Percentiles rank a stretch among this genome's conserved stretches.
phyloP scores from a whole-genome alignment of 2,797 vertebrate species.

The Dendrocincla fuliginosa region DNA sequence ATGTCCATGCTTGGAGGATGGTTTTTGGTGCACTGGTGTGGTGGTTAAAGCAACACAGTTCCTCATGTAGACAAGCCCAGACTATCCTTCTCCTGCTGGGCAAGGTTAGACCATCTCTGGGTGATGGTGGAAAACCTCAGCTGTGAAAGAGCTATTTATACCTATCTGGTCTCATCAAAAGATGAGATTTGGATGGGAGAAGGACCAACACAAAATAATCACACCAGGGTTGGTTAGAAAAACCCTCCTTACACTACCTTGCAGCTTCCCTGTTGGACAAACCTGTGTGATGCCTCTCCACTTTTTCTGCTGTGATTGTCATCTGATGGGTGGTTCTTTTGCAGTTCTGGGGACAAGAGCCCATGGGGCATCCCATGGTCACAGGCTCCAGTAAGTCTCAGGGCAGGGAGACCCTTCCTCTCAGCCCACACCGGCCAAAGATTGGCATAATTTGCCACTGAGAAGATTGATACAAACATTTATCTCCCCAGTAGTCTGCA shows the following conservation, averaged over 20 bases:
- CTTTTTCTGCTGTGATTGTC: neutral
- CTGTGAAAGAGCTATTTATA: neutral
- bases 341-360: neutral
- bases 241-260: rapidly evolving
- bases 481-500: neutral
- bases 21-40: neutral
- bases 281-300: neutral
- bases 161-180: neutral
- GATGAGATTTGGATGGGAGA: neutral
- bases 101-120: neutral
- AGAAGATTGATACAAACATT: neutral
- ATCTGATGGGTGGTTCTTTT: neutral
- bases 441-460: neutral
- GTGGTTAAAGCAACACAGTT: neutral
- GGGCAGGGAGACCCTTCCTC: neutral
- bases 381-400: neutral
- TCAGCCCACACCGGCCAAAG: neutral
- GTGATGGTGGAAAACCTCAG: neutral
- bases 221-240: neutral
- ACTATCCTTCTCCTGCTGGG: neutral
- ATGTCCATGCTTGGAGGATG: neutral
- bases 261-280: neutral
- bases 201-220: neutral
- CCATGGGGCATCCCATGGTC: rapidly evolving
- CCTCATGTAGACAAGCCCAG: neutral